phyloP scores from a whole-genome alignment of 2,888 invertebrate genomes.

The Dolichopus griseipennis region DNA sequence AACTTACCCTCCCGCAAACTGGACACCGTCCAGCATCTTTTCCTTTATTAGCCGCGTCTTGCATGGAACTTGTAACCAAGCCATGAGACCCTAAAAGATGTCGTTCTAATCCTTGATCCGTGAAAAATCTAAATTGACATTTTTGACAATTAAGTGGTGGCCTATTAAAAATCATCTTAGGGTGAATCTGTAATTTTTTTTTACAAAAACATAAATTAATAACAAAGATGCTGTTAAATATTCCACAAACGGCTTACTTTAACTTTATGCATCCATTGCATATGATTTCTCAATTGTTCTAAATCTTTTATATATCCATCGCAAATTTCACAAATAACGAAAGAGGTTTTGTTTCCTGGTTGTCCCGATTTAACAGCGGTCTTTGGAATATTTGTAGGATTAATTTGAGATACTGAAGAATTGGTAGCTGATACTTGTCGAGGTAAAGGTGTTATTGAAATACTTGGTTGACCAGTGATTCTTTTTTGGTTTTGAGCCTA shows the following conservation, averaged over 20 bases:
- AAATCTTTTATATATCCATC: conserved; percentile 94
- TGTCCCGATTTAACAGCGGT: conserved; percentile 47
- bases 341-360: conserved; percentile 59
- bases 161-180: conserved; percentile 90
- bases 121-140: conserved; percentile 94
- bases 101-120: conserved; percentile 90
- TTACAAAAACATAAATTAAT: not conserved
- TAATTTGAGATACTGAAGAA: conserved; percentile 59
- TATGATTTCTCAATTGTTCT: conserved; percentile 87
- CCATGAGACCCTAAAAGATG: conserved; percentile 92
- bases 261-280: conserved; percentile 97
- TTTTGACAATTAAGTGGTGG: conserved; percentile 93
- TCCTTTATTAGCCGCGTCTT: conserved; percentile 89
- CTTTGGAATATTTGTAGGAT: conserved; percentile 20
- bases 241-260: conserved; percentile 45
- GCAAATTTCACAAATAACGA: conserved; percentile 94
- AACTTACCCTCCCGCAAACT: conserved; percentile 80
- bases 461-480: conserved; percentile 67
- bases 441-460: conserved; percentile 82
- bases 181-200: conserved; percentile 57
- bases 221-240: not conserved
- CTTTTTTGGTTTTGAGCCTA: conserved; percentile 18
- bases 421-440: conserved; percentile 46
- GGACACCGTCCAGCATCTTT: conserved; percentile 92
- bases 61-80: conserved; percentile 90